Conservation (phyloP, 2,888 invertebrate species). For the Julus scandinavius region DNA sequence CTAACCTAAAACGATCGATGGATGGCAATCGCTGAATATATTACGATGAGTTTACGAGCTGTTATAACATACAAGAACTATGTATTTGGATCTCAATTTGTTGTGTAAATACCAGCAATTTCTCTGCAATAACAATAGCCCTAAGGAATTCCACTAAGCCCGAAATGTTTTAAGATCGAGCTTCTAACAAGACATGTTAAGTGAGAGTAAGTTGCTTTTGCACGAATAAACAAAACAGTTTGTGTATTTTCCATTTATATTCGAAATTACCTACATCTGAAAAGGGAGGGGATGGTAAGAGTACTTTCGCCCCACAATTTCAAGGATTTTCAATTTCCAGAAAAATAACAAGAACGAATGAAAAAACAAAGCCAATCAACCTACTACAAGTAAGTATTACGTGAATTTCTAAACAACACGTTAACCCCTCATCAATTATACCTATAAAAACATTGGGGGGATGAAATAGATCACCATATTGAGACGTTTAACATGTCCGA, state of each 20-base stretch:
- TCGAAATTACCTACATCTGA: not conserved
- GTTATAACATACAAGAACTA: not conserved
- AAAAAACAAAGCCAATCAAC: too few relatives aligned
- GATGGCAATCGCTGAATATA: conserved; percentile 35
- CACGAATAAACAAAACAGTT: not conserved
- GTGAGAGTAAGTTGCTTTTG: not conserved
- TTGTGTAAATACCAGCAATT: conserved; percentile 22
- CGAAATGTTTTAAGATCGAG: not conserved
- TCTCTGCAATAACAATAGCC: conserved; percentile 16
- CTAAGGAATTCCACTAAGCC: not conserved
- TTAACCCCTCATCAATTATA: too few relatives aligned
- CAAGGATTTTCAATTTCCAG: too few relatives aligned
- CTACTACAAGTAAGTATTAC: too few relatives aligned
- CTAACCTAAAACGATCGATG: conserved; percentile 31
- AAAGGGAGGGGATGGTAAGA: not conserved
- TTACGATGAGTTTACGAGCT: not conserved
- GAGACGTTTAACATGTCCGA: too few relatives aligned
- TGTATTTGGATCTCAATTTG: conserved; percentile 26
- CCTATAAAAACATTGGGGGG: too few relatives aligned
- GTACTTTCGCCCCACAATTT: too few relatives aligned
- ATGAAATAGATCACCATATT: too few relatives aligned
- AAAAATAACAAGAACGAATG: too few relatives aligned
- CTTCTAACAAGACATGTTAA: conserved; percentile 19
- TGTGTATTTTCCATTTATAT: not conserved
- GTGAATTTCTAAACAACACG: too few relatives aligned